Conservation (phyloP, 2,888 invertebrate genomes). For the Unio delphinus region DNA sequence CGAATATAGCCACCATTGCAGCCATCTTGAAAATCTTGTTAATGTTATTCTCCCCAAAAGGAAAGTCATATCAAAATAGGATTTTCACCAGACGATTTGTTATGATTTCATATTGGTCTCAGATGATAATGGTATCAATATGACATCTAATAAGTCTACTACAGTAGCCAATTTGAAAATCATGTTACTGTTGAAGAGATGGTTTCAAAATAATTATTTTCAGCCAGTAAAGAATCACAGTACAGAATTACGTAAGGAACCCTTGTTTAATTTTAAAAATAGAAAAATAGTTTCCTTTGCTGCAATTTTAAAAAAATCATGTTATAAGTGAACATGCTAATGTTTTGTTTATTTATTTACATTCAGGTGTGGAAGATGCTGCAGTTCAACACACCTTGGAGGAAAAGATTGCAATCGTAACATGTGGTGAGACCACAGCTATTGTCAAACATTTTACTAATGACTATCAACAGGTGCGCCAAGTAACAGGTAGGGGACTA, state of each 20-base stretch:
- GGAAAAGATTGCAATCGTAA: slow-evolving; percentile 31
- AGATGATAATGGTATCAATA: too few relatives aligned
- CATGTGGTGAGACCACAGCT: slow-evolving; percentile 21
- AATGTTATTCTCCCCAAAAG: too few relatives aligned
- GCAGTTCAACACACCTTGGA: slow-evolving; percentile 24
- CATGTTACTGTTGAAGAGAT: too few relatives aligned
- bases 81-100: too few relatives aligned
- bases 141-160: too few relatives aligned
- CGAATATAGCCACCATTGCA: too few relatives aligned
- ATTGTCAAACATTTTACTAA: slow-evolving; percentile 29
- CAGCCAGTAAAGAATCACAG: not conserved
- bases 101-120: too few relatives aligned
- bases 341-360: not conserved
- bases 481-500: slow-evolving; percentile 11
- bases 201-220: too few relatives aligned
- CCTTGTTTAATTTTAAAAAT: not conserved
- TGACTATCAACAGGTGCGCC: slow-evolving; percentile 21
- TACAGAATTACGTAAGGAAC: not conserved
- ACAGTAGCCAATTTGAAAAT: too few relatives aligned
- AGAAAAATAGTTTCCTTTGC: not conserved
- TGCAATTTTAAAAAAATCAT: not conserved
- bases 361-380: slow-evolving; percentile 25
- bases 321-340: not conserved
- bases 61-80: too few relatives aligned
- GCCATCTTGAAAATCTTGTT: too few relatives aligned